Conservation (phyloP, 2,797 vertebrate genomes). For the Acanthopagrus latus region DNA sequence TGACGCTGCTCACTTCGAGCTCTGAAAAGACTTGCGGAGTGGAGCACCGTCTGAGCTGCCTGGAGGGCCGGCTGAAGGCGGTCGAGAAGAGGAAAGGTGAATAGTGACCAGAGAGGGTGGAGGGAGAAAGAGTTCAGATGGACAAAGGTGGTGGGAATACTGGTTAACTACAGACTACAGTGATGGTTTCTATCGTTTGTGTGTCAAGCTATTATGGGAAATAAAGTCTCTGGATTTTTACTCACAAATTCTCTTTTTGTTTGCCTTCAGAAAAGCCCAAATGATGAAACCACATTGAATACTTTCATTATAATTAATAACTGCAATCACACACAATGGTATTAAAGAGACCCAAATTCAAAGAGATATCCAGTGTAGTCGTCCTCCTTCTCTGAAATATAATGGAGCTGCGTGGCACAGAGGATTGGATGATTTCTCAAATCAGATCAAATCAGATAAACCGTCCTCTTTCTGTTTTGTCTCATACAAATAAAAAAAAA, state of each 20-base stretch:
- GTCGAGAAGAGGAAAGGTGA: slow-evolving; percentile 80
- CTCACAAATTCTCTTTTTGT: slow-evolving; percentile 46
- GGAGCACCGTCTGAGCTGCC: slow-evolving; percentile 74
- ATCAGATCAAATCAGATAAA: too few relatives aligned
- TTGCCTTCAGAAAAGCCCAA: slow-evolving; percentile 15
- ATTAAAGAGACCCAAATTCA: neutral
- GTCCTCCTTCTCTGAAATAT: too few relatives aligned
- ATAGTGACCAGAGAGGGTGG: slow-evolving; percentile 33
- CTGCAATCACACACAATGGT: neutral
- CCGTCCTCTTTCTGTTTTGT: too few relatives aligned
- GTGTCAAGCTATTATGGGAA: slow-evolving; percentile 57
- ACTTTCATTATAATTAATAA: neutral
- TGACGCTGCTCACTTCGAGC: slow-evolving; percentile 70
- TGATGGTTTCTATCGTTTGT: slow-evolving; percentile 53
- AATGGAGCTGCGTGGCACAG: too few relatives aligned
- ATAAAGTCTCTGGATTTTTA: slow-evolving; percentile 80
- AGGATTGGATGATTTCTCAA: too few relatives aligned
- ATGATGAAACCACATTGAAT: neutral
- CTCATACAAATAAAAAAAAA: too few relatives aligned
- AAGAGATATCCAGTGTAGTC: too few relatives aligned
- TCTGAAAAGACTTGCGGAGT: slow-evolving; percentile 62
- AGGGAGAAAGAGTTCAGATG: slow-evolving; percentile 20
- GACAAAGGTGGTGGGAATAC: slow-evolving; percentile 38
- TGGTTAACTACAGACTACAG: too few relatives aligned
- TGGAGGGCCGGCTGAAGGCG: slow-evolving; percentile 80